Evolutionary conservation across 2,888 invertebrate species (phyloP).

Genomic region (Hirudinaria manillensis): DNA sequence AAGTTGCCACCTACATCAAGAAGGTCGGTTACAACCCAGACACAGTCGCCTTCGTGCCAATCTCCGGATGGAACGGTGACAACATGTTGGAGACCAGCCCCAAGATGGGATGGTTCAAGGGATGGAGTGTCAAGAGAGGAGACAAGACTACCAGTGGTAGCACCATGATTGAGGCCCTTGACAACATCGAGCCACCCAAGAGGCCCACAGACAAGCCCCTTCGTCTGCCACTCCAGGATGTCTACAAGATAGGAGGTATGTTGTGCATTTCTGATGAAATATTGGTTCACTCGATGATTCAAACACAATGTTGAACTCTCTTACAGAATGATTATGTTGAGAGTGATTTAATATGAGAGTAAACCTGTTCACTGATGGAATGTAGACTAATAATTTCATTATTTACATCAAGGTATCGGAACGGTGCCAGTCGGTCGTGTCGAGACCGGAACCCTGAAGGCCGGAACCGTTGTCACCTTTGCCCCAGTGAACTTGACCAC

Average conservation of each 20-base stretch:
- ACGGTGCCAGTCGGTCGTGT: slow-evolving; percentile 99
- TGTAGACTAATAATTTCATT: no score
- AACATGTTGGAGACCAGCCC: slow-evolving; percentile 94
- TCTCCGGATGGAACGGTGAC: slow-evolving; percentile 99
- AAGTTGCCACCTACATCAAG: slow-evolving; percentile 95
- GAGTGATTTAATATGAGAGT: slow-evolving; percentile 1
- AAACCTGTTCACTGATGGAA: background rate
- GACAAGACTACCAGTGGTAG: slow-evolving; percentile 66
- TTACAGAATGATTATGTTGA: background rate
- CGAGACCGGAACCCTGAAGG: slow-evolving; percentile 78
- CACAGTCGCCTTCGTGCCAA: slow-evolving; percentile 94
- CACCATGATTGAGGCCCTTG: slow-evolving; percentile 91
- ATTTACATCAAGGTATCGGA: slow-evolving; percentile 79
- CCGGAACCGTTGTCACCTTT: slow-evolving; percentile 77
- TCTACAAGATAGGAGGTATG: slow-evolving; percentile 98
- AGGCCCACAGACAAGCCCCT: slow-evolving; percentile 95
- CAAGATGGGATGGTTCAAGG: slow-evolving; percentile 88
- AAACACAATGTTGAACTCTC: no score
- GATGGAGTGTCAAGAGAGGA: slow-evolving; percentile 66
- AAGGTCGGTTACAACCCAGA: slow-evolving; percentile 99
- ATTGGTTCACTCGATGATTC: slow-evolving; percentile 2
- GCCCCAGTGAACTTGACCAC: slow-evolving; percentile 78
- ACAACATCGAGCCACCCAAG: slow-evolving; percentile 87
- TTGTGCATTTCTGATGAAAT: background rate
- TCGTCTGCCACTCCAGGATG: slow-evolving; percentile 97